phyloP scores from a whole-genome alignment of 1,140 invertebrate species.

The Fopius arisanus region DNA sequence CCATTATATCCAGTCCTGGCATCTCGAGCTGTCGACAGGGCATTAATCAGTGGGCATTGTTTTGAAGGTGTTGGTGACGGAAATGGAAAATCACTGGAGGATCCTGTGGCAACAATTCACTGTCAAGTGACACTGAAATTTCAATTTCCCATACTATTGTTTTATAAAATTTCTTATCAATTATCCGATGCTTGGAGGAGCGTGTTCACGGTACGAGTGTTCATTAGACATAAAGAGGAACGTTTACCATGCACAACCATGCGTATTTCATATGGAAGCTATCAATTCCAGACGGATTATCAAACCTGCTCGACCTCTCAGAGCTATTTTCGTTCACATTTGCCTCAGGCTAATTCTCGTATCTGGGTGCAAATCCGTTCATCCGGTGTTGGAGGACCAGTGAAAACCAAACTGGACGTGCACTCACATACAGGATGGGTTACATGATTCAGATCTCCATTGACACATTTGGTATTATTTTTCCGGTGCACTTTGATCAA shows the following conservation, averaged over 20 bases:
- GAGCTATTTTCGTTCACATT: conserved; percentile 29
- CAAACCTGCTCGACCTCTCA: conserved; percentile 29
- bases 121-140: background rate
- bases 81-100: background rate
- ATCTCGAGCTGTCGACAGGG: conserved; percentile 24
- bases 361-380: conserved; percentile 6
- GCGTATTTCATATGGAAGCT: conserved; percentile 19
- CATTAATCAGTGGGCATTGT: conserved; percentile 33
- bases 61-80: conserved; percentile 5
- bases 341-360: background rate
- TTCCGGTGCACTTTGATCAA: background rate
- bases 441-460: conserved; percentile 1
- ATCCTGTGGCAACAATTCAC: background rate
- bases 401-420: conserved; percentile 10
- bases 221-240: conserved; percentile 18
- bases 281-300: conserved; percentile 32
- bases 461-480: background rate
- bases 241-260: conserved; percentile 14
- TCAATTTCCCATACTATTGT: background rate
- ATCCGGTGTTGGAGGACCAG: background rate
- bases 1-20: conserved; percentile 3
- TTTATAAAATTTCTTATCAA: background rate
- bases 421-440: background rate
- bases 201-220: background rate
- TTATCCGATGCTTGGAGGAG: background rate